Percentiles rank a stretch among this genome's conserved stretches.
phyloP scores from a whole-genome alignment of 1,140 invertebrate species.

The Eulimnadia texana region DNA sequence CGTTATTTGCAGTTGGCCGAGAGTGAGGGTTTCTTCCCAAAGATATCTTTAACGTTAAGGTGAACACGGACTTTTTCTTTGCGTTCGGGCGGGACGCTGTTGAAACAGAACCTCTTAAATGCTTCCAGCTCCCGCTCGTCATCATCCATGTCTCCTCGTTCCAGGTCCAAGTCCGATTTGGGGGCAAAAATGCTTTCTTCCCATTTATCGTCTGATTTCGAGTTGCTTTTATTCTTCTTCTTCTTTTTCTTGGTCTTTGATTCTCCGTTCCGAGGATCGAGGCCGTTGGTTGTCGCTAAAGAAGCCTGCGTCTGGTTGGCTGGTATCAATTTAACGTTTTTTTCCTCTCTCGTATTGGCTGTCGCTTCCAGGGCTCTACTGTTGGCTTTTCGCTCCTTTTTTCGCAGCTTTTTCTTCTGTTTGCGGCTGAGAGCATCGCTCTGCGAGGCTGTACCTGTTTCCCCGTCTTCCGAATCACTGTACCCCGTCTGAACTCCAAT shows the following conservation, averaged over 20 bases:
- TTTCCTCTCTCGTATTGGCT: not conserved
- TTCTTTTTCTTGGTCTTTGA: conserved; percentile 10
- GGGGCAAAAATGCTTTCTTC: conserved; percentile 50
- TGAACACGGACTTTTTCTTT: conserved; percentile 54
- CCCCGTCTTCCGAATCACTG: conserved; percentile 32
- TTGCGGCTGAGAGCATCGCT: conserved; percentile 17
- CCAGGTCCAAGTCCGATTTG: conserved; percentile 49
- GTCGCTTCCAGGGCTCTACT: not conserved
- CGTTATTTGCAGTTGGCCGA: not conserved
- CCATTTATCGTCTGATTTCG: conserved; percentile 17
- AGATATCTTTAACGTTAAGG: conserved; percentile 55
- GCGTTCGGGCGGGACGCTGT: conserved; percentile 47
- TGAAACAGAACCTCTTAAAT: conserved; percentile 61
- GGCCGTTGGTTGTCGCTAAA: conserved; percentile 35
- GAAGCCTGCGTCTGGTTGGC: not conserved
- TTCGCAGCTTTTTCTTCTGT: conserved; percentile 23
- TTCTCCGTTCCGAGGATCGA: not conserved
- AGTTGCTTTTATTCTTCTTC: not conserved
- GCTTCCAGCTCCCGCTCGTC: conserved; percentile 57
- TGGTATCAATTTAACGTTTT: not conserved
- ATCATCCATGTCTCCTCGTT: conserved; percentile 57
- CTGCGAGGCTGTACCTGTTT: conserved; percentile 7
- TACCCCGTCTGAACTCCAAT: conserved; percentile 1
- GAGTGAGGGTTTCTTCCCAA: conserved; percentile 38
- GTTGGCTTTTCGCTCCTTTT: conserved; percentile 15